Percentiles rank a stretch among this genome's conserved stretches.
Evolutionary conservation across 2,797 vertebrate genomes (phyloP).

Genomic region (Bovichtus diacanthus): DNA sequence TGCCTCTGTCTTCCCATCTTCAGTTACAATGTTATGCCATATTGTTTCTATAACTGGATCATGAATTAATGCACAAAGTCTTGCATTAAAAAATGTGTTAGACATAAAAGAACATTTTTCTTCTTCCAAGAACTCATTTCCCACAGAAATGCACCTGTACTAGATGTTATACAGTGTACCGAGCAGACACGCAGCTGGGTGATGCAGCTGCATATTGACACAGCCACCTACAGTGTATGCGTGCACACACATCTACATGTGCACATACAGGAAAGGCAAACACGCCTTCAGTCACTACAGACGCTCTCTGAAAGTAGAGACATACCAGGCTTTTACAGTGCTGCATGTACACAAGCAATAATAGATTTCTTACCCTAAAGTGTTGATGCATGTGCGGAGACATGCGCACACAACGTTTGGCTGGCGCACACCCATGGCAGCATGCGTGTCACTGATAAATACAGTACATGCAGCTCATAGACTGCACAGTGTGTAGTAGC

Average conservation of each 20-base stretch:
- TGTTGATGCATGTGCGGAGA: background rate
- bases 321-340: background rate
- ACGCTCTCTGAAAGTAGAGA: conserved; percentile 1
- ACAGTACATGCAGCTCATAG: background rate
- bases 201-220: conserved; percentile 21
- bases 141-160: conserved; percentile 5
- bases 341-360: background rate
- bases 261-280: conserved; percentile 33
- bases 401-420: background rate
- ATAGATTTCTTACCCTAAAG: background rate
- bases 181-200: background rate
- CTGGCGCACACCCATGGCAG: background rate
- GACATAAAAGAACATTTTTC: background rate
- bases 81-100: background rate
- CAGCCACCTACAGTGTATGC: background rate
- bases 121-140: background rate
- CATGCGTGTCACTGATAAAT: conserved; percentile 35
- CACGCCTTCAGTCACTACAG: background rate
- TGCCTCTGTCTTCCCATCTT: background rate
- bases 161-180: background rate
- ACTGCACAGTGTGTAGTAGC: background rate
- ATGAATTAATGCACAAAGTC: background rate
- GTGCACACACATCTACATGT: background rate
- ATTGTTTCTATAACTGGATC: background rate
- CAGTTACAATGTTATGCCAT: background rate